Evolutionary conservation across 2,113 vertebrate genomes (phyloP), one percentile per base, ranked within the genome.

Genomic region (Chaetura pelagica): DNA sequence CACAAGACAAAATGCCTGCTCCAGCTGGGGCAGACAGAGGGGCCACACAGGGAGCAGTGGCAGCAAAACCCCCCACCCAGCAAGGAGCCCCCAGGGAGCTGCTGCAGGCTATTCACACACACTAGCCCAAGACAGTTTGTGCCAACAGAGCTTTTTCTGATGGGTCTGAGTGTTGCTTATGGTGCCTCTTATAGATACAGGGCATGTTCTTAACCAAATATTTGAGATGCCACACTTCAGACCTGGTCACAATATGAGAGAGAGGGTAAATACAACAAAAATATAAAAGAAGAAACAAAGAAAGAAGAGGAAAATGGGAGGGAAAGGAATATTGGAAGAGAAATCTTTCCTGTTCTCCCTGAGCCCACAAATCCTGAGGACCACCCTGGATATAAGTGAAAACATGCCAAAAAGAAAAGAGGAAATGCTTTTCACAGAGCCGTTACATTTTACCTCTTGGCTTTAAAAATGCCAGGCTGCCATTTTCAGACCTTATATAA

Each of bases 361-460:
- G 69, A 94, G 83, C 68, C 86, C 88, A 93, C 94, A 95, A 15
- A 78, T 90, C 40, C 86, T 78, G 38, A 78, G 73, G 94, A 95
- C 94, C 94, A 97, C 95, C 94, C 92, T 96, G 83, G 52, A 81
- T 94, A 78, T 89, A 93, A 95, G 68, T 90, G 85, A 90, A 90
- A 96, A 84, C 68, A 92, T 49, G 66, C 84, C 93, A 94, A 92
- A 84, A 92, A 90, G 30, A 55, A 69, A 90, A 72, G 68, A 92
- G 89, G 76, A 93, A 97, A 95, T 92, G 87, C 62, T 91, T 94
- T 94, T 89, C 79, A 62, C 83, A 95, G 92, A 86, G 58, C 7
- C 4, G 76, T 63, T 94, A 72, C 27, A 30, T 90, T 96, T 93
- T 57, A 78, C 52, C 76, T 95, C 75, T 76, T 17, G 2, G 71